Evolutionary conservation across 2,113 vertebrate species (phyloP), one percentile per base, ranked within the genome.

Genomic region (Gulo gulo): DNA sequence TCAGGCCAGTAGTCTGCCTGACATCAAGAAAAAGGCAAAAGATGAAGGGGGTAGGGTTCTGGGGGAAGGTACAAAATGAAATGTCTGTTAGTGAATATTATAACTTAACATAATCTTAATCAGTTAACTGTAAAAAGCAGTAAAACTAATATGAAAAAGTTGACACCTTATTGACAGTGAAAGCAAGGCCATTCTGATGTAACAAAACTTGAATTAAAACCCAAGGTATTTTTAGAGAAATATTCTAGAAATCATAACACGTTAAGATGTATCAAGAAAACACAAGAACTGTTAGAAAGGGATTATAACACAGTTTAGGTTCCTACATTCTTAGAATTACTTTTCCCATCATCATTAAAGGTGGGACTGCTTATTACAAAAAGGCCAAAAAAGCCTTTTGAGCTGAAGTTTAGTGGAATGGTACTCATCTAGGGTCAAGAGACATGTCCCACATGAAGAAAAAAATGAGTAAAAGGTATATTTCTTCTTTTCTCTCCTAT

Each of bases 271-370:
- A 81, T 69, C 78, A 67, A 47, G 83, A 50, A 88, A 78, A 24
- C 45, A 65, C 0, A 69, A n/a, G 36, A 96, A 63, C 24, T 88
- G 1, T 76, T 84, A 91, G 71, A 81, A 81, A 36, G 71, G 74
- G 36, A 59, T 89, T 95, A 93, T 93, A 93, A 71, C 63, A 36
- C 42, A 73, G 36, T 86, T 95, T 63, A 71, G 55, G 29, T 85
- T 90, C 78, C 39, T 74, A 4, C 1, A 12, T 89, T 88, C 20
- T 92, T 94, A 71, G 52, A 4, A 88, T 86, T 80, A 16, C 18
- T 87, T 90, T 31, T 76, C 3, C 47, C 15, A n/a, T 65, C 13
- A 31, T 65, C 23, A 42, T 76, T 76, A 84, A 57, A 84, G 36
- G 55, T 80, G 57, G 12, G 20, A 31, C 52, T 71, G 23, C 36